Conservation (phyloP, 2,888 invertebrate genomes). For the Anorthoa munda region DNA sequence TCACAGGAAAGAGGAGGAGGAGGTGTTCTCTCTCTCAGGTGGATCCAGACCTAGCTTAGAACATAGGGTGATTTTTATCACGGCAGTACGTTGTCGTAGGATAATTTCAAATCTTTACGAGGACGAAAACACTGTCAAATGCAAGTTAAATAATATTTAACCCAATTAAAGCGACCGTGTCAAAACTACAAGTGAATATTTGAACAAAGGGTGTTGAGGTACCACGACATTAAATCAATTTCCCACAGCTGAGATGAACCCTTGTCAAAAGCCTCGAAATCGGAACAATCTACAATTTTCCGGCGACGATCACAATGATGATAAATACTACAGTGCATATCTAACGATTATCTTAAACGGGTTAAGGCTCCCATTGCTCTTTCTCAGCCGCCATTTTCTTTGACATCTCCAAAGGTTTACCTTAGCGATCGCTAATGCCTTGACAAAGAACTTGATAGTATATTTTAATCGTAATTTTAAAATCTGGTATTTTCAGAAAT, state of each 20-base stretch:
- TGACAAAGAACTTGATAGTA: background rate
- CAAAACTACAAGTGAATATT: conserved; percentile 29
- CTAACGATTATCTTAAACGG: conserved; percentile 17
- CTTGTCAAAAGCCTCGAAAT: conserved; percentile 57
- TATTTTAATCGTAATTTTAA: background rate
- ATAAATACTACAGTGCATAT: conserved; percentile 40
- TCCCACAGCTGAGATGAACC: conserved; percentile 38
- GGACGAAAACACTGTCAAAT: no score
- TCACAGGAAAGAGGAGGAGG: no score
- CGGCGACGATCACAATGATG: conserved; percentile 39
- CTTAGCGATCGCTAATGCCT: background rate
- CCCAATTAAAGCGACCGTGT: conserved; percentile 1
- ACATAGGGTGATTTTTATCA: no score
- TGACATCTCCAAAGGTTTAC: background rate
- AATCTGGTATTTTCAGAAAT: no score
- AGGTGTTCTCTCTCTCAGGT: no score
- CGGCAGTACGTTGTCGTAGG: no score
- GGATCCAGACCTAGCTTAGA: no score
- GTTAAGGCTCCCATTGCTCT: conserved; percentile 22
- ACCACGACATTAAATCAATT: conserved; percentile 51
- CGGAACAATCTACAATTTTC: conserved; percentile 51
- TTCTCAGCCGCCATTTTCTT: conserved; percentile 12
- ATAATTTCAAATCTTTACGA: no score
- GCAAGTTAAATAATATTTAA: no score
- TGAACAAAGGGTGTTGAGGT: conserved; percentile 17